These are phyloP conservation scores for Hydrolagus affinis DNA, from an alignment of 2,113 vertebrate genomes.

Conservation along the genomic window DNA sequence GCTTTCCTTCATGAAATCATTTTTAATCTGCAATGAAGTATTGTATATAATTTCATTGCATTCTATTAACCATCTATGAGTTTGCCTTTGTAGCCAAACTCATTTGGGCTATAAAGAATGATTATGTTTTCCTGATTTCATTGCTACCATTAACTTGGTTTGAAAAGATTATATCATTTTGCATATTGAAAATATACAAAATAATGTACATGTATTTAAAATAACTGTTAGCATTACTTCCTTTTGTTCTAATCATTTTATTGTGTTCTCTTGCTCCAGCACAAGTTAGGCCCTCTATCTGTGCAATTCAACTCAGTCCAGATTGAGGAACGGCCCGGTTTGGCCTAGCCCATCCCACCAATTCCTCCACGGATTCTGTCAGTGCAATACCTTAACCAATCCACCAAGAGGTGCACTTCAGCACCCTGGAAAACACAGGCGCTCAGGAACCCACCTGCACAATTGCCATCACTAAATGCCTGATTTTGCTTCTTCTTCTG, in stretches of 20 bases:
- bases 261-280: background rate
- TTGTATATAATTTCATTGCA: constrained; percentile 17
- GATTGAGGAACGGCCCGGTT: background rate
- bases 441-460: background rate
- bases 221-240: background rate
- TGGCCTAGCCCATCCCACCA: no score
- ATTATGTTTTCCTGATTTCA: background rate
- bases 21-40: constrained; percentile 26
- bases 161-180: background rate
- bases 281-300: background rate
- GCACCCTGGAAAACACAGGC: background rate
- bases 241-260: constrained; percentile 6
- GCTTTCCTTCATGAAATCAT: constrained; percentile 36
- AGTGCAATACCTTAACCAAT: constrained; percentile 7
- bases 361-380: background rate
- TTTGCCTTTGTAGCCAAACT: background rate
- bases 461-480: no score
- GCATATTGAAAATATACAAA: background rate
- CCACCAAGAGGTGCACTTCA: constrained; percentile 26
- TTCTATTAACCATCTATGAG: background rate
- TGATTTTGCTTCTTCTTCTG: background rate
- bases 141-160: background rate
- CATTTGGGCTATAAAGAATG: background rate
- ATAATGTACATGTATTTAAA: constrained; percentile 16
- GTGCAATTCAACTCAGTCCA: background rate